These are phyloP conservation scores for Trachythela sp. DNA, from an alignment of 64 coral and sea anemone species.

Conservation along the genomic window DNA sequence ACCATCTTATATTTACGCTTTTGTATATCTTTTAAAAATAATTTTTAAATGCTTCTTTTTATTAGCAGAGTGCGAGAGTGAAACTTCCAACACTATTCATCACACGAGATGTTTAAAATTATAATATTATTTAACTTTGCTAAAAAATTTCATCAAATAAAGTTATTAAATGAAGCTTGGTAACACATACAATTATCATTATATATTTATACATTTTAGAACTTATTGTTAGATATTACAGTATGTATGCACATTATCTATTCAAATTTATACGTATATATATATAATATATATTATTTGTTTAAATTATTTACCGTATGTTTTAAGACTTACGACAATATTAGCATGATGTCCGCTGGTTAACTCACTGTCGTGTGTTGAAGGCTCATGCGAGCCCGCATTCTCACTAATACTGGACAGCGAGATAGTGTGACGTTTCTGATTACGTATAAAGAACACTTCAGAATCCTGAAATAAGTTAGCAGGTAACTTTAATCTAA, in stretches of 20 bases:
- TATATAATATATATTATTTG: neutral
- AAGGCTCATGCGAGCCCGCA: neutral
- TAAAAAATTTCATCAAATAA: neutral
- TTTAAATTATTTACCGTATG: neutral
- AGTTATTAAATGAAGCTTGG: neutral
- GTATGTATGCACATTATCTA: neutral
- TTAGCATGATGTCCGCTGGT: neutral
- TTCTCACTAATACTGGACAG: neutral
- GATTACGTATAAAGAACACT: neutral
- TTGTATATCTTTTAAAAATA: neutral
- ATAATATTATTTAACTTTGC: neutral
- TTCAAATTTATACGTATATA: neutral
- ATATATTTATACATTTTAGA: too few species aligned
- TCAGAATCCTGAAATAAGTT: constrained; percentile 20
- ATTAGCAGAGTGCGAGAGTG: too few species aligned
- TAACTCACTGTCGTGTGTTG: neutral
- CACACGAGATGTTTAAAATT: neutral
- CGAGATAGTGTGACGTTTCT: neutral
- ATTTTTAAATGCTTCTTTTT: neutral
- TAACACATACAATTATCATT: too few species aligned
- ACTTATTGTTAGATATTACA: too few species aligned
- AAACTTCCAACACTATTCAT: too few species aligned
- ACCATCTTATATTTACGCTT: neutral
- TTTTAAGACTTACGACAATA: constrained; percentile 9
- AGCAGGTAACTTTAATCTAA: neutral